These are phyloP conservation scores for Drosophila arawakana DNA, from an alignment of 1,140 invertebrate genomes.

Conservation along the genomic window DNA sequence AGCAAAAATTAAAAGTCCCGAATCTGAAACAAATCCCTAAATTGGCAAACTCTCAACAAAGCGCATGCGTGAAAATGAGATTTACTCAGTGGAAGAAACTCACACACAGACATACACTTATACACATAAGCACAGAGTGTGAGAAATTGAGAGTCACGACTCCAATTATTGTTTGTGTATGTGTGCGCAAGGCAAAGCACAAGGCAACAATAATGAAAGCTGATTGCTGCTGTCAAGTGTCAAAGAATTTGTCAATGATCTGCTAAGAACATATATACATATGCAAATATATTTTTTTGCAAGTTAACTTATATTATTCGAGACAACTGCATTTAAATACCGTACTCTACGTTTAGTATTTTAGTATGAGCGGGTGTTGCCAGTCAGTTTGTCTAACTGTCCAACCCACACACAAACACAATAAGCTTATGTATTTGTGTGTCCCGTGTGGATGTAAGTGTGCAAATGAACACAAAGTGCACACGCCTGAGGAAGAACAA, in stretches of 20 bases:
- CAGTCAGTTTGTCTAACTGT: slow-evolving; percentile 31
- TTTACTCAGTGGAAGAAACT: background rate
- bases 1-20: slow-evolving; percentile 76
- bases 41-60: slow-evolving; percentile 63
- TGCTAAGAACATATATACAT: slow-evolving; percentile 1
- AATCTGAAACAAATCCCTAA: slow-evolving; percentile 56
- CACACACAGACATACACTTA: background rate
- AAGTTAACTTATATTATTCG: slow-evolving; percentile 1
- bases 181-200: slow-evolving; percentile 13
- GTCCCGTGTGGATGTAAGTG: slow-evolving; percentile 3
- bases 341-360: slow-evolving; percentile 15
- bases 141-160: slow-evolving; percentile 17
- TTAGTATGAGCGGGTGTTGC: slow-evolving; percentile 25
- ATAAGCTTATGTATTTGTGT: background rate
- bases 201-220: slow-evolving; percentile 48
- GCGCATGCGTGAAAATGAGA: slow-evolving; percentile 71
- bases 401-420: slow-evolving; percentile 36
- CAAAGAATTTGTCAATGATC: slow-evolving; percentile 38
- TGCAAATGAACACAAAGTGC: background rate
- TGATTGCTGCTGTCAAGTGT: slow-evolving; percentile 29
- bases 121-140: background rate
- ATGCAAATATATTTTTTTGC: background rate
- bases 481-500: slow-evolving; percentile 39
- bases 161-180: slow-evolving; percentile 48
- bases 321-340: background rate